These are phyloP conservation scores for Bergia puertoricense DNA, from an alignment of 92 coral and sea anemone species.

Conservation along the genomic window DNA sequence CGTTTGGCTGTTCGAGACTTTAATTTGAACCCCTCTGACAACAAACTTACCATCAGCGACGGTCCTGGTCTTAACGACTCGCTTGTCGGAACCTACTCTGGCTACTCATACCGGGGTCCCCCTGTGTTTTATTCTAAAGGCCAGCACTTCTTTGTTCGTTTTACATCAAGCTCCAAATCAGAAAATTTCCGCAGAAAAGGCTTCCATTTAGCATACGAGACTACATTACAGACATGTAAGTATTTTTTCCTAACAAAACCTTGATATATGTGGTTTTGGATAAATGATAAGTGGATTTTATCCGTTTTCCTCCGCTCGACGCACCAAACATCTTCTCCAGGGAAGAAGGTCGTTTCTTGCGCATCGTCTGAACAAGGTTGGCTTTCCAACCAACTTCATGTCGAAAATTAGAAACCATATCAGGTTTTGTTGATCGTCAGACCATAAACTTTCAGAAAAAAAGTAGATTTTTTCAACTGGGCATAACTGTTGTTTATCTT, in stretches of 20 bases:
- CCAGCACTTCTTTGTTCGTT: slow-evolving; percentile 5
- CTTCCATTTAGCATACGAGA: slow-evolving; percentile 18
- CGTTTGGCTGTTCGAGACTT: background rate
- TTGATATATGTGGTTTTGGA: no score
- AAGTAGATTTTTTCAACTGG: no score
- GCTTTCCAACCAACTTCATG: no score
- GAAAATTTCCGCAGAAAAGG: background rate
- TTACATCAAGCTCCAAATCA: background rate
- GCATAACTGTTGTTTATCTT: no score
- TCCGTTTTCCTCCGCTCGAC: no score
- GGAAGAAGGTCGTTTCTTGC: no score
- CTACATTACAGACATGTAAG: slow-evolving; percentile 25
- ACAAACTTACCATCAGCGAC: slow-evolving; percentile 23
- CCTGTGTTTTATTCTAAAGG: slow-evolving; percentile 16
- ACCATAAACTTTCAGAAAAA: no score
- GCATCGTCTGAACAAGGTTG: no score
- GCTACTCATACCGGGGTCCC: background rate
- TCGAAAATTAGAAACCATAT: no score
- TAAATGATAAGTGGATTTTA: no score
- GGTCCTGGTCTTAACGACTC: background rate
- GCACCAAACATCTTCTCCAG: no score
- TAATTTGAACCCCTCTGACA: background rate
- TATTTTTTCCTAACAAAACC: background rate
- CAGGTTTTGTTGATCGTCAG: no score
- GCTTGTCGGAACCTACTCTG: slow-evolving; percentile 1